phyloP scores from a whole-genome alignment of 2,797 vertebrate genomes.

The Alcedo atthis region DNA sequence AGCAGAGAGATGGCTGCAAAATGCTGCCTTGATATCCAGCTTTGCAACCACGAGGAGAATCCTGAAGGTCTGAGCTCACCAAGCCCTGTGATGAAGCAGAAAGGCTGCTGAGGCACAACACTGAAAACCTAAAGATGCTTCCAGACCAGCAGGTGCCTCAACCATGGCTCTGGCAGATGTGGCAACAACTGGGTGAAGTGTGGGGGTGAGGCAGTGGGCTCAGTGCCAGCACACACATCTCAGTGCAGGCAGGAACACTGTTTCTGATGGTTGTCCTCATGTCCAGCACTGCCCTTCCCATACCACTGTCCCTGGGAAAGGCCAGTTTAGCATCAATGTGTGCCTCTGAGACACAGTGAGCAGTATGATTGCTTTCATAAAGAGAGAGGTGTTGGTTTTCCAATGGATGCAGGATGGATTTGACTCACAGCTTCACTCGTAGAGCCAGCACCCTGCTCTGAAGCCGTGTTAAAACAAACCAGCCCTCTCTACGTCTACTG shows the following conservation, averaged over 20 bases:
- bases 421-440: background rate
- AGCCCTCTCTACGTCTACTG: background rate
- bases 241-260: background rate
- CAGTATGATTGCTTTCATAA: background rate
- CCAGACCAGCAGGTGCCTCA: rapidly evolving
- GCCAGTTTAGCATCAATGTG: background rate
- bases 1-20: background rate
- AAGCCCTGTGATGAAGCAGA: background rate
- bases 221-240: background rate
- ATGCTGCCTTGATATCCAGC: background rate
- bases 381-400: background rate
- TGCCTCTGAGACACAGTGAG: background rate
- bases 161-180: rapidly evolving
- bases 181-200: background rate
- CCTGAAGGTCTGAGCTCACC: background rate
- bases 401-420: background rate
- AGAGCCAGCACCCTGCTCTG: background rate
- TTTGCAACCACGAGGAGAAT: background rate
- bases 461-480: slow-evolving; percentile 1
- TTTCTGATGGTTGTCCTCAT: background rate
- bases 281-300: background rate
- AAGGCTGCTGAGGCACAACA: background rate
- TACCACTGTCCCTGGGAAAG: background rate
- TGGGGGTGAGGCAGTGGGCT: background rate
- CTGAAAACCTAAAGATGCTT: background rate